phyloP scores from a whole-genome alignment of 2,888 invertebrate genomes.

The Catonia carolina region DNA sequence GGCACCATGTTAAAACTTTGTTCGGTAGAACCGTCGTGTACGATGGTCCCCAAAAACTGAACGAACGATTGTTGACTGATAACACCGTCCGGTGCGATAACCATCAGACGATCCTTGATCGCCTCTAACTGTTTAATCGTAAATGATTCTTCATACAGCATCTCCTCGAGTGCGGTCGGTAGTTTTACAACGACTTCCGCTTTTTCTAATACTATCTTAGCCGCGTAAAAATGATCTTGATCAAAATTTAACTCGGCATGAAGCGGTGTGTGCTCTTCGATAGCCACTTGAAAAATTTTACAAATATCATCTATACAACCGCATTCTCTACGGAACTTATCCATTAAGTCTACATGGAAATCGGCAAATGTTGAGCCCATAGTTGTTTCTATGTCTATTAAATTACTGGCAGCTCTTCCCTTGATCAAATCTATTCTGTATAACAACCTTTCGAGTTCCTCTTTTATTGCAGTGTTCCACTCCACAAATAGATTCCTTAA shows the following conservation, averaged over 20 bases:
- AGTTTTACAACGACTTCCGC: slow-evolving; percentile 17
- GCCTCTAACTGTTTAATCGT: slow-evolving; percentile 36
- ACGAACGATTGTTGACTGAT: not conserved
- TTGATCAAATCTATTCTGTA: slow-evolving; percentile 43
- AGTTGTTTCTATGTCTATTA: slow-evolving; percentile 45
- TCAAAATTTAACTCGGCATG: slow-evolving; percentile 47
- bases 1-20: slow-evolving; percentile 17
- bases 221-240: slow-evolving; percentile 47
- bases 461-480: slow-evolving; percentile 52
- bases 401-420: slow-evolving; percentile 43
- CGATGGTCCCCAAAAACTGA: not conserved
- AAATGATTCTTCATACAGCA: slow-evolving; percentile 31
- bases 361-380: slow-evolving; percentile 47
- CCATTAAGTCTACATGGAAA: slow-evolving; percentile 47
- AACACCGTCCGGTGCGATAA: not conserved
- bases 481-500: slow-evolving; percentile 48
- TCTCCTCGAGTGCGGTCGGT: slow-evolving; percentile 27
- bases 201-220: slow-evolving; percentile 44
- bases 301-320: slow-evolving; percentile 40
- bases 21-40: not conserved
- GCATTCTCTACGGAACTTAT: slow-evolving; percentile 43
- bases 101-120: not conserved
- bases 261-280: slow-evolving; percentile 47
- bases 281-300: slow-evolving; percentile 38
- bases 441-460: slow-evolving; percentile 49